Conservation (phyloP, 1,140 invertebrate genomes). For the Zaprionus lachaisei region DNA sequence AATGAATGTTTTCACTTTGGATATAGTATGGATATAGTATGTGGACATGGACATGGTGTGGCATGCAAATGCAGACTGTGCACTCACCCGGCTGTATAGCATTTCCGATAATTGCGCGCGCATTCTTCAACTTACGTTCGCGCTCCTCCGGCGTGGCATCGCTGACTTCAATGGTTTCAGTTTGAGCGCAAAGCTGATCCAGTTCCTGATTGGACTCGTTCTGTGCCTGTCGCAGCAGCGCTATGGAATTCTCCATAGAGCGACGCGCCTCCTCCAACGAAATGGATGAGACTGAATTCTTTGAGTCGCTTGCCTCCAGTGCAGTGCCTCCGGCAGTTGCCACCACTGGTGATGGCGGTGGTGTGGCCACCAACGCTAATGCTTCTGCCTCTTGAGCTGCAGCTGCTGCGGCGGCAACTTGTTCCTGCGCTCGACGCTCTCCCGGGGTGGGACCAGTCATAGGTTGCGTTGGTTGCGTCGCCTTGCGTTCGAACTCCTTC, state of each 20-base stretch:
- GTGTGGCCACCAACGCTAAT: slow-evolving; percentile 17
- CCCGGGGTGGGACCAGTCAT: slow-evolving; percentile 71
- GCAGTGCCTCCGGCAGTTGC: background rate
- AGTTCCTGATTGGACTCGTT: slow-evolving; percentile 83
- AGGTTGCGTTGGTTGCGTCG: slow-evolving; percentile 86
- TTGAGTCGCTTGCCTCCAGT: slow-evolving; percentile 72
- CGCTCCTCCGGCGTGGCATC: slow-evolving; percentile 73
- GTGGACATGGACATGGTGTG: background rate
- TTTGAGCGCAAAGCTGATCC: slow-evolving; percentile 83
- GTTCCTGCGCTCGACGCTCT: slow-evolving; percentile 70
- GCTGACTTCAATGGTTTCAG: slow-evolving; percentile 76
- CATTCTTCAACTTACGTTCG: slow-evolving; percentile 86
- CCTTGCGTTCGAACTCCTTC: slow-evolving; percentile 92
- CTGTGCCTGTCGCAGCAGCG: slow-evolving; percentile 83
- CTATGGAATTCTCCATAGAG: slow-evolving; percentile 85
- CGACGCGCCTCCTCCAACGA: slow-evolving; percentile 81
- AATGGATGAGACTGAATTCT: slow-evolving; percentile 74
- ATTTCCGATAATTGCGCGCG: slow-evolving; percentile 87
- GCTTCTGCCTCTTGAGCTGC: slow-evolving; percentile 66
- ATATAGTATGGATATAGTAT: slow-evolving; percentile 1
- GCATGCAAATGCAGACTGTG: slow-evolving; percentile 39
- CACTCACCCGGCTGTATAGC: slow-evolving; percentile 85
- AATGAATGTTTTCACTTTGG: background rate
- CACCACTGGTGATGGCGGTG: slow-evolving; percentile 43
- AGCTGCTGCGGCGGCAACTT: slow-evolving; percentile 75